A percentile compares a stretch with the other conserved stretches of the same genome.
phyloP scores from a whole-genome alignment of 2,797 vertebrate species.

The Heliangelus exortis region DNA sequence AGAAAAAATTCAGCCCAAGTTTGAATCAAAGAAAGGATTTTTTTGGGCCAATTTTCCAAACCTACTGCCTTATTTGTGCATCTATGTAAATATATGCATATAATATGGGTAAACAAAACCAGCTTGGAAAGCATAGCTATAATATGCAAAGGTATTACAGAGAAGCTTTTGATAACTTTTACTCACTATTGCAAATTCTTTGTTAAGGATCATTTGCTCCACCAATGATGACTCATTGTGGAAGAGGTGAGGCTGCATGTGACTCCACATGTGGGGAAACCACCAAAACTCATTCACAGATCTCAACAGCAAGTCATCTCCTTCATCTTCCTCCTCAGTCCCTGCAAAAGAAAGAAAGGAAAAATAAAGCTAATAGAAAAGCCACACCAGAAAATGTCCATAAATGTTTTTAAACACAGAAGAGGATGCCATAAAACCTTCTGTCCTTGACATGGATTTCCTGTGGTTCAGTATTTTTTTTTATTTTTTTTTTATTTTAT shows the following conservation, averaged over 20 bases:
- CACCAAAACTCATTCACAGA: conserved; percentile 97
- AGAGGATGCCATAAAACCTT: background rate
- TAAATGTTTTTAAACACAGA: background rate
- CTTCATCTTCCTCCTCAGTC: conserved; percentile 91
- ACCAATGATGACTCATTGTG: conserved; percentile 93
- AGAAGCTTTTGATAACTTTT: background rate
- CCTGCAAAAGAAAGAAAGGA: conserved; percentile 67
- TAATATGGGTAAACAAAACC: accelerated
- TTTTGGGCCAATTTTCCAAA: background rate
- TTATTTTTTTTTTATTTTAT: too few relatives aligned
- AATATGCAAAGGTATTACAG: background rate
- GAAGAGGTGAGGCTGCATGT: conserved; percentile 98
- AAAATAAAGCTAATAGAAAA: background rate
- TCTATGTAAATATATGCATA: background rate
- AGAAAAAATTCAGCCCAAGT: background rate
- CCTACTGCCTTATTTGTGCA: background rate
- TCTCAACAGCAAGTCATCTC: conserved; percentile 89
- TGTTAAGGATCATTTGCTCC: conserved; percentile 98
- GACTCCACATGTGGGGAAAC: conserved; percentile 99
- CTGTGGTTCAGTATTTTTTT: background rate
- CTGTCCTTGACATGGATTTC: background rate
- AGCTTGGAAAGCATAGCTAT: background rate
- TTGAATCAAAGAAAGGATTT: background rate
- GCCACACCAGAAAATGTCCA: background rate
- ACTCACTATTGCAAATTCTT: conserved; percentile 95